Evolutionary conservation across 2,888 invertebrate genomes (phyloP).

Genomic region (Capitulum mitella): DNA sequence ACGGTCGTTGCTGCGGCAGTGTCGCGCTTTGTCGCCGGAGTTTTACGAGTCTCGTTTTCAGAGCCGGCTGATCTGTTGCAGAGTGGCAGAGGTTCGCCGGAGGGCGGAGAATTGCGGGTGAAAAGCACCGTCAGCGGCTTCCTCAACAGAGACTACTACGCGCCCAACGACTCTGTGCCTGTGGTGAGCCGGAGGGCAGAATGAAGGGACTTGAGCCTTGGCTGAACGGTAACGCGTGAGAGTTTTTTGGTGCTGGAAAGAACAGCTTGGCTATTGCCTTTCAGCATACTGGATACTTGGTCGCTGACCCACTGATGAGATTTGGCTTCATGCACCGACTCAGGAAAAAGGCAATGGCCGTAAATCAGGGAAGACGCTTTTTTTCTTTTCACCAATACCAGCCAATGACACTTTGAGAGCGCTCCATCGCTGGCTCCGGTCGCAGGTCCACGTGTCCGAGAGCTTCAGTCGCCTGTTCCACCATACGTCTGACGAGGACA

Average conservation of each 20-base stretch:
- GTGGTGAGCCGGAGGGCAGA: background rate
- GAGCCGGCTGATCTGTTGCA: background rate
- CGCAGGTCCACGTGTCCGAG: background rate
- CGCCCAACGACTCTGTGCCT: conserved; percentile 7
- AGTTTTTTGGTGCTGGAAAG: too few relatives aligned
- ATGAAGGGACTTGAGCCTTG: background rate
- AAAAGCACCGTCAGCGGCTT: conserved; percentile 16
- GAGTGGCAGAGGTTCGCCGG: background rate
- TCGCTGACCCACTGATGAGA: too few relatives aligned
- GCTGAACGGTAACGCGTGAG: background rate
- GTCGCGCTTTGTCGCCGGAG: background rate
- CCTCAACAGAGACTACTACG: background rate
- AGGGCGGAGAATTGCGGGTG: background rate
- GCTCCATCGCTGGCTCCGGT: background rate
- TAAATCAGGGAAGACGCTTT: too few relatives aligned
- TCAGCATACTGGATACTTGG: too few relatives aligned
- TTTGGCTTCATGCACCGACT: too few relatives aligned
- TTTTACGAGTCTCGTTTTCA: background rate
- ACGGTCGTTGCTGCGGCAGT: too few relatives aligned
- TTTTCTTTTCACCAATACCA: too few relatives aligned
- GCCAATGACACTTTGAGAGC: too few relatives aligned
- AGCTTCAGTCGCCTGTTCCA: background rate
- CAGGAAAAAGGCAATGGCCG: too few relatives aligned
- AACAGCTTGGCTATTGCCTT: too few relatives aligned
- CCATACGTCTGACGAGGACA: conserved; percentile 5